These are phyloP conservation scores for Lasioglossum baleicum DNA, from an alignment of 1,140 invertebrate genomes.

Conservation along the genomic window DNA sequence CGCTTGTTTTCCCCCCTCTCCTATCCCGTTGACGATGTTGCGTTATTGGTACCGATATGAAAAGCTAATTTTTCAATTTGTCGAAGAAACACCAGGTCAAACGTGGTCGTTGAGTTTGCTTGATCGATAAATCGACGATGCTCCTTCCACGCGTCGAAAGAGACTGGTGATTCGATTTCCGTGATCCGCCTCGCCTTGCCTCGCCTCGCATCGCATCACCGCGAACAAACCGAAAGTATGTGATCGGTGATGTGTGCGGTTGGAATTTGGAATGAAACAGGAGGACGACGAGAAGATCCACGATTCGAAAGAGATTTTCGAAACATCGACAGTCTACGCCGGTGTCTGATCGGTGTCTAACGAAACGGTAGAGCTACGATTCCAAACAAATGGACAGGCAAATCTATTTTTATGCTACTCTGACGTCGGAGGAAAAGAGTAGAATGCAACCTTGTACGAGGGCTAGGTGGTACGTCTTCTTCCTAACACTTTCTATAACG, in stretches of 20 bases:
- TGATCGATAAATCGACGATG: too few species aligned
- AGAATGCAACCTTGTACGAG: slow-evolving; percentile 72
- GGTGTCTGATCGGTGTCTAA: slow-evolving; percentile 2
- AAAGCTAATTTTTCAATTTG: too few species aligned
- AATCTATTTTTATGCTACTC: slow-evolving; percentile 68
- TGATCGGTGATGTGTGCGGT: slow-evolving; percentile 27
- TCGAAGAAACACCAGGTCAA: too few species aligned
- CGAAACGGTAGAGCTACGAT: not conserved
- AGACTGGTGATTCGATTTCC: too few species aligned
- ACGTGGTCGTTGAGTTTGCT: too few species aligned
- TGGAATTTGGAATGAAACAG: slow-evolving; percentile 33
- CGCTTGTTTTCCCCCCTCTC: too few species aligned
- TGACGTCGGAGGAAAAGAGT: slow-evolving; percentile 72
- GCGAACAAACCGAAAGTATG: not conserved
- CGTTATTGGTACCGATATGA: too few species aligned
- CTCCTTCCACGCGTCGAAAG: too few species aligned
- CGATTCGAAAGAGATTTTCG: slow-evolving; percentile 19
- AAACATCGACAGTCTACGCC: not conserved
- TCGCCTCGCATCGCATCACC: too few species aligned
- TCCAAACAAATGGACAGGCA: slow-evolving; percentile 60
- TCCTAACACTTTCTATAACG: slow-evolving; percentile 20
- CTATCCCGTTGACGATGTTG: too few species aligned
- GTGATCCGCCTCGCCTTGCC: too few species aligned
- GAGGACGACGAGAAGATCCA: slow-evolving; percentile 19
- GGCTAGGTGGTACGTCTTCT: slow-evolving; percentile 73